phyloP scores from a whole-genome alignment of 2,797 vertebrate genomes.

The Adelosebastes latens region DNA sequence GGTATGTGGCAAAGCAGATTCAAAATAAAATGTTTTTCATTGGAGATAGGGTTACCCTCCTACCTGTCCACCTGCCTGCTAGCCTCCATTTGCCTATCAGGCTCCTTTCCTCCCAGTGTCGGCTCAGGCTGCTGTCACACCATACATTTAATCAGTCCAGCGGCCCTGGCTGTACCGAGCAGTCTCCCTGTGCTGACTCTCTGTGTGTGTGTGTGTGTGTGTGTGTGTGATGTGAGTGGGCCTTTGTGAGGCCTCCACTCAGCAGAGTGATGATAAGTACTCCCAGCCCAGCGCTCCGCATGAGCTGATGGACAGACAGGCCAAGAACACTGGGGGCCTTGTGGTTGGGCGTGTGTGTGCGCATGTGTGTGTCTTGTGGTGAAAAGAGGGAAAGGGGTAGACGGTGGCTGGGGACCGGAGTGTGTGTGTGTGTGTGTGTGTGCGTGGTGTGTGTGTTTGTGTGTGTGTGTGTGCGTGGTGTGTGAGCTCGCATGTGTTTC shows the following conservation, averaged over 20 bases:
- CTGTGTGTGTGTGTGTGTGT: slow-evolving; percentile 23
- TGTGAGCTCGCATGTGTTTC: slow-evolving; percentile 24
- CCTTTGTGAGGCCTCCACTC: slow-evolving; percentile 79
- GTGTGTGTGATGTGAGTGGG: slow-evolving; percentile 59
- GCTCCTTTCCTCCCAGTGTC: slow-evolving; percentile 30
- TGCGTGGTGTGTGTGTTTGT: slow-evolving; percentile 9
- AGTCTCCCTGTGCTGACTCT: slow-evolving; percentile 39
- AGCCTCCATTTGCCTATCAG: slow-evolving; percentile 46
- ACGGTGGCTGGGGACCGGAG: slow-evolving; percentile 42
- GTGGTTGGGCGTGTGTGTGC: slow-evolving; percentile 64
- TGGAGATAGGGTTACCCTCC: not conserved
- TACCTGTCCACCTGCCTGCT: slow-evolving; percentile 23
- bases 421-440: slow-evolving; percentile 18
- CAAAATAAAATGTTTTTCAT: slow-evolving; percentile 21
- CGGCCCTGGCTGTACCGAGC: slow-evolving; percentile 22
- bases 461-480: slow-evolving; percentile 23
- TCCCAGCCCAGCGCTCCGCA: slow-evolving; percentile 77
- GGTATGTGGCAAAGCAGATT: slow-evolving; percentile 14
- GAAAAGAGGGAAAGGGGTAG: slow-evolving; percentile 43
- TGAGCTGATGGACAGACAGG: slow-evolving; percentile 81
- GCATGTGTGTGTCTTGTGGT: slow-evolving; percentile 51
- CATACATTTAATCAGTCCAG: slow-evolving; percentile 67
- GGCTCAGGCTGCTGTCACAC: slow-evolving; percentile 58
- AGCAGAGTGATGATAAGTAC: slow-evolving; percentile 84
- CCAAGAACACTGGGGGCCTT: slow-evolving; percentile 84